Evolutionary conservation across 2,113 vertebrate species (phyloP).

Genomic region (Mellivora capensis): DNA sequence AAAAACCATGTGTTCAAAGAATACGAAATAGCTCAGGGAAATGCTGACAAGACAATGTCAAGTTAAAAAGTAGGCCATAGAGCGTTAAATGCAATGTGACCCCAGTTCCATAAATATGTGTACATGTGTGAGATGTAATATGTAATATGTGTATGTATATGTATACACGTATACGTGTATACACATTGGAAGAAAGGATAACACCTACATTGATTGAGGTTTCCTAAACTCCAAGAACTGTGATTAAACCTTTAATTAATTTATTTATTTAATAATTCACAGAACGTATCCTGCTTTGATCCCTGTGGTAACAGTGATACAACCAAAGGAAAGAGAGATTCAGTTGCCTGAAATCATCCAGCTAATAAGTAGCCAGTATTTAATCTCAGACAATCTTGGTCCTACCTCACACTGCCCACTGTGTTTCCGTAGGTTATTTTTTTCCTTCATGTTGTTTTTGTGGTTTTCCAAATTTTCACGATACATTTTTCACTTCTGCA

Average conservation of each 20-base stretch:
- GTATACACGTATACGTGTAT: background rate
- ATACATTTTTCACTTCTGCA: slow-evolving; percentile 32
- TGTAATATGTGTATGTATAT: background rate
- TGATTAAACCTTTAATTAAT: background rate
- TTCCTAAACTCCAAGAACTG: background rate
- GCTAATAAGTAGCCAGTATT: background rate
- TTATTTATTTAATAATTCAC: slow-evolving; percentile 14
- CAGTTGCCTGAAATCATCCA: background rate
- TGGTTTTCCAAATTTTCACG: slow-evolving; percentile 29
- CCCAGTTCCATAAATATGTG: background rate
- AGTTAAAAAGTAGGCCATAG: background rate
- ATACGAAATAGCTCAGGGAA: background rate
- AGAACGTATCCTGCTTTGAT: background rate
- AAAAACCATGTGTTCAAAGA: slow-evolving; percentile 42
- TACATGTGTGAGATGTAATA: background rate
- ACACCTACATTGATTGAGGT: background rate
- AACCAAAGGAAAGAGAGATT: background rate
- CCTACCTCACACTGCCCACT: background rate
- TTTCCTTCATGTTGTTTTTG: slow-evolving; percentile 3
- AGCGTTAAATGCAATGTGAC: background rate
- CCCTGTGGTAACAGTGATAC: background rate
- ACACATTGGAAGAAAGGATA: background rate
- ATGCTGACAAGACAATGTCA: slow-evolving; percentile 41
- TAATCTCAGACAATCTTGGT: background rate
- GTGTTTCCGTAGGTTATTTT: background rate